Evolutionary conservation across 2,888 invertebrate species (phyloP), one percentile per base, ranked within the genome.

Genomic region (Horisme vitalbata): DNA sequence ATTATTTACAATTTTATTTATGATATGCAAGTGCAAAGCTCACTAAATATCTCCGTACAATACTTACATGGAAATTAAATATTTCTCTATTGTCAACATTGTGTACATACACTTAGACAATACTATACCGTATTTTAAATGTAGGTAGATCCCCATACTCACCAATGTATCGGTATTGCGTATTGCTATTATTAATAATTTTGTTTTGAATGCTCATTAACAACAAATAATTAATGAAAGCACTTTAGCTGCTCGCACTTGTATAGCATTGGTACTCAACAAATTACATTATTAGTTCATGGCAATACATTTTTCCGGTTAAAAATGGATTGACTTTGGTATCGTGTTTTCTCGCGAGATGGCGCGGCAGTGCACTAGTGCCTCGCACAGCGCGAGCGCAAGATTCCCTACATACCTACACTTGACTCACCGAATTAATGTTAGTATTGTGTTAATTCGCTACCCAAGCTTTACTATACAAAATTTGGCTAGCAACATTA

Each of bases 1-100:
- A 66, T 67, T 86, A 87, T 87, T 83, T 87, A 86, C 87, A 88
- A 65, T 44, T 52, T 75, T 52, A 52, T 62, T 68, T 76, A 85
- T 89, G 89, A 89, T 89, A 89, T 89, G 89, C 89, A 88, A 89
- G 86, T 87, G 89, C 89, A 87, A 88, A 89, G 89, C 89, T 89
- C 89, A 84, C 89, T 89, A 88, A 86, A 83, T 77, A 80, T 75
- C 75, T 51, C 50, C 52, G 54, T 52, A 59, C 44, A 50, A 71
- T 81, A 51, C 50, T 57, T 75, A 75, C 68, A 72, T 63, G 69
- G 69, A 59, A 59, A 47, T 64, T 55, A 56, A 71, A 69, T 61
- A 63, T 64, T 63, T 43, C 61, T 63, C 76, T 77, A 75, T 77
- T 74, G 78, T 77, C 78, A 66, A 65, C 59, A 66, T 65, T 75